Conservation (phyloP, 2,797 vertebrate genomes). For the Adrianichthys oophorus region DNA sequence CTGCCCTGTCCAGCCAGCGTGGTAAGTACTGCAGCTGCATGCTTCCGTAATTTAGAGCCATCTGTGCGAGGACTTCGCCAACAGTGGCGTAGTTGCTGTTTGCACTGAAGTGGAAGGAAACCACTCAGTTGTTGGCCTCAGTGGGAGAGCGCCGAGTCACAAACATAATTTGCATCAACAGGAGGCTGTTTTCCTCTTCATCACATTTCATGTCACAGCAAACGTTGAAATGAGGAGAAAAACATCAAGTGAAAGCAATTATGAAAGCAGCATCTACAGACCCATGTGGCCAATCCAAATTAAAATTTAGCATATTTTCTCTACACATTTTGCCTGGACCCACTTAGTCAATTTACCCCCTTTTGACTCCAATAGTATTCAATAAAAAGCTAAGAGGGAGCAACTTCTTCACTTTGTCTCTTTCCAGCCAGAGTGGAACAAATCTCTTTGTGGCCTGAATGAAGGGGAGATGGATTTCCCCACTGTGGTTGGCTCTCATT, state of each 20-base stretch:
- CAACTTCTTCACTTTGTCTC: slow-evolving; percentile 22
- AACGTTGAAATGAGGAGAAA: slow-evolving; percentile 52
- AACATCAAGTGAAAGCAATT: slow-evolving; percentile 60
- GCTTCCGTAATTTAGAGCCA: slow-evolving; percentile 39
- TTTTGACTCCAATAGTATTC: slow-evolving; percentile 61
- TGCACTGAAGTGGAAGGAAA: slow-evolving; percentile 50
- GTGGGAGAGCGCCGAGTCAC: slow-evolving; percentile 20
- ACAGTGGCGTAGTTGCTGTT: slow-evolving; percentile 32
- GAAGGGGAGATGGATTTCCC: slow-evolving; percentile 31
- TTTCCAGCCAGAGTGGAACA: slow-evolving; percentile 24
- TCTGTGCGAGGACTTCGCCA: slow-evolving; percentile 32
- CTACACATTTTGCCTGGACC: slow-evolving; percentile 49
- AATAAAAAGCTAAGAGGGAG: slow-evolving; percentile 47
- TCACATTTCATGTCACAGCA: slow-evolving; percentile 50
- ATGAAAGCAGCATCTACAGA: slow-evolving; percentile 57
- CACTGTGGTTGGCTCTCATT: slow-evolving; percentile 22
- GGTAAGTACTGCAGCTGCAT: slow-evolving; percentile 61
- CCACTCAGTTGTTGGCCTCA: slow-evolving; percentile 46
- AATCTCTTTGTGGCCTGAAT: slow-evolving; percentile 26
- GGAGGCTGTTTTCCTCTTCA: slow-evolving; percentile 49
- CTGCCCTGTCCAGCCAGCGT: slow-evolving; percentile 69
- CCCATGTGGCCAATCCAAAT: slow-evolving; percentile 65
- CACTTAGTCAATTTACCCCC: slow-evolving; percentile 71
- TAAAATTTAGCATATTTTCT: slow-evolving; percentile 56
- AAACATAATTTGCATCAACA: slow-evolving; percentile 58